These are phyloP conservation scores for Chaetoderma sp. DNA, from an alignment of 2,888 invertebrate genomes.

Conservation along the genomic window DNA sequence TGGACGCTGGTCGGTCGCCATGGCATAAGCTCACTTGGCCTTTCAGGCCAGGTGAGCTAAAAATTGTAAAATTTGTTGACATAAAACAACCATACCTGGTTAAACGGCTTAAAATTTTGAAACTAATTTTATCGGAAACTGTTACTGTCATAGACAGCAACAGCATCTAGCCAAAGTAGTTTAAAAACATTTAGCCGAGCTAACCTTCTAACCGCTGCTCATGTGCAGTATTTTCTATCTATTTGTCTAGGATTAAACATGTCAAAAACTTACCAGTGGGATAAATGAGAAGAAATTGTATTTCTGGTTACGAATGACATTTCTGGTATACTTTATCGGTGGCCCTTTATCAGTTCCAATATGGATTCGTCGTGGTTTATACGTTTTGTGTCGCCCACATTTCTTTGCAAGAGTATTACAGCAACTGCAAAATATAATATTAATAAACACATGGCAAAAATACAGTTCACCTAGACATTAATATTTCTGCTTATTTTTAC, in stretches of 20 bases:
- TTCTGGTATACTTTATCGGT: conserved; percentile 83
- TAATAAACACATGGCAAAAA: neutral
- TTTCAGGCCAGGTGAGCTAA: too few relatives aligned
- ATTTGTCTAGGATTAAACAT: neutral
- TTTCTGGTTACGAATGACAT: conserved; percentile 98
- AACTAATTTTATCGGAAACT: too few relatives aligned
- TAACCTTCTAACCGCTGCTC: too few relatives aligned
- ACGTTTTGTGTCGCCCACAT: conserved; percentile 60
- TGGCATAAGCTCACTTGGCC: too few relatives aligned
- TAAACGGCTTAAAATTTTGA: too few relatives aligned
- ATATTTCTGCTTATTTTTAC: too few relatives aligned
- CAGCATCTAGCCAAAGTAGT: too few relatives aligned
- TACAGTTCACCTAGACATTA: neutral
- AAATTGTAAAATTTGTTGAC: too few relatives aligned
- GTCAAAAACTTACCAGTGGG: conserved; percentile 70
- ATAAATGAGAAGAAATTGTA: conserved; percentile 81
- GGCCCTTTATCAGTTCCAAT: conserved; percentile 66
- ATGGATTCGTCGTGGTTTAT: conserved; percentile 66
- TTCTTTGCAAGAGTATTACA: conserved; percentile 72
- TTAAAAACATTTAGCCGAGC: too few relatives aligned
- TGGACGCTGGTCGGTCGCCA: too few relatives aligned
- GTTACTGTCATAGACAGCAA: too few relatives aligned
- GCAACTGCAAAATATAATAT: conserved; percentile 75
- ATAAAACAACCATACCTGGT: too few relatives aligned
- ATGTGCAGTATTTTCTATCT: neutral